These are phyloP conservation scores for Amblyopsis hoosieri DNA, from an alignment of 2,797 vertebrate genomes.

Conservation along the genomic window DNA sequence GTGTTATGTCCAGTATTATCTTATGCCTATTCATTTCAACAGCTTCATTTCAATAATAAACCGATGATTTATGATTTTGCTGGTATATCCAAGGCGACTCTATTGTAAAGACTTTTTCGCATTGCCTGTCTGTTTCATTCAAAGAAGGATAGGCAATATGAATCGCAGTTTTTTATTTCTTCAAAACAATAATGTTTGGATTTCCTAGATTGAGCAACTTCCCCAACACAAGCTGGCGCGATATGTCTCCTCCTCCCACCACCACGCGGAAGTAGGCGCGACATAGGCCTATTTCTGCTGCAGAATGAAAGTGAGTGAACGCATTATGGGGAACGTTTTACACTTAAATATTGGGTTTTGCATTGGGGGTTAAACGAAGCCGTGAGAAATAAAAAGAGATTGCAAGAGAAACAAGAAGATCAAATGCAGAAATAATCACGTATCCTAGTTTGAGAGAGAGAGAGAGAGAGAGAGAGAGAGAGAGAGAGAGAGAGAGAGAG, in stretches of 20 bases:
- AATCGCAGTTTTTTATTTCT: too few relatives aligned
- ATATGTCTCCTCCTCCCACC: slow-evolving; percentile 28
- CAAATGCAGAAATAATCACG: background rate
- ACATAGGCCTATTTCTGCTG: too few relatives aligned
- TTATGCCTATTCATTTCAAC: slow-evolving; percentile 70
- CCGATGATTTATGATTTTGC: background rate
- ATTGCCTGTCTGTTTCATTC: too few relatives aligned
- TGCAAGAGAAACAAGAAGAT: background rate
- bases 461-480: background rate
- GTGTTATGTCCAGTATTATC: slow-evolving; percentile 59
- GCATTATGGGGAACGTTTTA: too few relatives aligned
- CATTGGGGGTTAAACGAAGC: too few relatives aligned
- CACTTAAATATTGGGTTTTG: too few relatives aligned
- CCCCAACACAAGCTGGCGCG: slow-evolving; percentile 49
- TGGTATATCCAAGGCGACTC: too few relatives aligned
- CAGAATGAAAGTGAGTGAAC: too few relatives aligned
- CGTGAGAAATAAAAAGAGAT: background rate
- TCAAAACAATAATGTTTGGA: too few relatives aligned
- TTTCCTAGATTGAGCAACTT: slow-evolving; percentile 77
- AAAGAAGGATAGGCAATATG: too few relatives aligned
- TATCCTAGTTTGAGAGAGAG: background rate
- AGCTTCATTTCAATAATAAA: background rate
- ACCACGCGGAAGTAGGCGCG: slow-evolving; percentile 40
- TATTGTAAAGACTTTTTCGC: too few relatives aligned
- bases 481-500: background rate